Base-by-base conservation (phyloP, 37 sponge, comb jelly and placozoan genomes). In the Spongilla lacustris region DNA sequence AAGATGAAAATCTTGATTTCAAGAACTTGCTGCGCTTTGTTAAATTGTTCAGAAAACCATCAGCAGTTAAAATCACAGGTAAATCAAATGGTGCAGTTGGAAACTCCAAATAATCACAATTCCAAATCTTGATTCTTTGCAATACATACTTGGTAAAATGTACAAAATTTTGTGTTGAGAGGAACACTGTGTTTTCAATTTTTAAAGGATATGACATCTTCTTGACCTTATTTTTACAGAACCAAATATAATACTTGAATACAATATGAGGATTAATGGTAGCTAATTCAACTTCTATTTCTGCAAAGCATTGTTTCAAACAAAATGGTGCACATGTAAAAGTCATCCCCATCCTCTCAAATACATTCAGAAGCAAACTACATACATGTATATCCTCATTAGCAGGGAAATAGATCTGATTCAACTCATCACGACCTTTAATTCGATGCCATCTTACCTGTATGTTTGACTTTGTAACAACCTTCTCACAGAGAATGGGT, bases 11-110 rank as follows among this genome's bases (percentile, higher is more conserved):
- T 31, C 0, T 30, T 23, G 58, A 50, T 2, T 23, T 32, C 30
- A 81, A 23, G 0, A 74, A 67, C 66, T 58, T 71, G 38, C 58
- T 37, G 33, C n/a, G 4, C 36, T 69, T 28, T 30, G 73, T 50
- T 66, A 87, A 80, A 13, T 31, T 19, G 58, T 75, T 71, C 0
- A 87, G 36, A 35, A 23, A 17, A 0, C 58, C 27, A 58, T 87
- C 87, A 32, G 87, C 81, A 66, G 87, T 87, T 23, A 87, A 35
- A 12, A 81, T 49, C 19, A 87, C 38, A 29, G 81, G 81, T 6
- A 66, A 32, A 27, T 38, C 68, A 50, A 78, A 78, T 41, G 86
- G 86, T 25, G 29, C 4, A 24, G 21, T 22, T 24, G 81, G 87
- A 87, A 72, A 86, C 35, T 85, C 77, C 12, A 11, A 38, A 27